phyloP scores from a whole-genome alignment of 2,113 vertebrate genomes.

The Gallinago undulata region DNA sequence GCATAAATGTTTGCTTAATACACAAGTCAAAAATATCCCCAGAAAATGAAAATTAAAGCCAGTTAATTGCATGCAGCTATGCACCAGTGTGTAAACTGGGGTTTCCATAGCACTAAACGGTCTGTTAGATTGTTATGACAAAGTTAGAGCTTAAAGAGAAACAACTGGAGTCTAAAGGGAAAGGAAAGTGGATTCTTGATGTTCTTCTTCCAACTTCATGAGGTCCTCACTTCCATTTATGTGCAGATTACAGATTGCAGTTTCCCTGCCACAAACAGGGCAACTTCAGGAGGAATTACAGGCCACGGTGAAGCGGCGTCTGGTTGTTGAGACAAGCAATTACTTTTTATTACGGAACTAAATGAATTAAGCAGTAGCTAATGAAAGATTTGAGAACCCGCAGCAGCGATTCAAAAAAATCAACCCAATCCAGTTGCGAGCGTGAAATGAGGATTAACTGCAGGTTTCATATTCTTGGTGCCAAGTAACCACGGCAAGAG shows the following conservation, averaged over 20 bases:
- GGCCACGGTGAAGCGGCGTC: background rate
- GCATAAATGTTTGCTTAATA: slow-evolving; percentile 17
- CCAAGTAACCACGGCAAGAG: background rate
- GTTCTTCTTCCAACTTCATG: background rate
- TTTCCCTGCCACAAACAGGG: background rate
- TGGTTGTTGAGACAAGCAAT: background rate
- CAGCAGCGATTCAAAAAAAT: background rate
- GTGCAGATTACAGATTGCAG: background rate
- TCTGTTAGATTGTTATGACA: background rate
- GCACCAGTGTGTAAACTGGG: background rate
- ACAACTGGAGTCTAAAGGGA: rapidly evolving
- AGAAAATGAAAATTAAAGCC: background rate
- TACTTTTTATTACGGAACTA: background rate
- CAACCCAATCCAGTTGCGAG: rapidly evolving
- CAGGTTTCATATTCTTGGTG: background rate
- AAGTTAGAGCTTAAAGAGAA: background rate
- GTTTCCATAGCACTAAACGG: slow-evolving; percentile 28
- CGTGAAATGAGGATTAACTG: background rate
- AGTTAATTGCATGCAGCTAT: background rate
- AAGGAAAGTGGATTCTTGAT: rapidly evolving
- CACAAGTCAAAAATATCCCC: slow-evolving; percentile 4
- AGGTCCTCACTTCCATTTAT: background rate
- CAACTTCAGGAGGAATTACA: background rate
- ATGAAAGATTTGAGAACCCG: background rate
- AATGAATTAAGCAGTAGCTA: background rate